Base-by-base conservation (phyloP, 2,797 vertebrate genomes). In the Halcyon leucocephala region DNA sequence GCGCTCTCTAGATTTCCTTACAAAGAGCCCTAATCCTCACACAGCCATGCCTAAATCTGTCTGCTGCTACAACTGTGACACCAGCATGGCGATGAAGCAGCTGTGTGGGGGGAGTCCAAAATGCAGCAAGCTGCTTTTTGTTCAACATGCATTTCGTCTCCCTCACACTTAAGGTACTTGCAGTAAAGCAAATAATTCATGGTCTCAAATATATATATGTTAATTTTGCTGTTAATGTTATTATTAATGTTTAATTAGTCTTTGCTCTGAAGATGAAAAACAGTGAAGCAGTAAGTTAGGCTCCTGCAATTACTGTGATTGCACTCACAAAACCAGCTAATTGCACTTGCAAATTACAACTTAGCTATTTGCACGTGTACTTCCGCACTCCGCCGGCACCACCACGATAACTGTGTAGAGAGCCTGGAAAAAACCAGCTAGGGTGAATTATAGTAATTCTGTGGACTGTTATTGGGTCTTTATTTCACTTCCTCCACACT, bases 281-380 rank as follows among this genome's bases (percentile, higher is more conserved):
- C 95, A 95, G 91, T 89, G 93, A 93, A 96, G 94, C 93, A 94
- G 92, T 82, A 94, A 92, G 94, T 96, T 97, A 96, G 90, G 95
- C 92, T 94, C 94, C 96, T 87, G 93, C 95, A 97, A 97, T 97
- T 97, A 97, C 96, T 90, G 77, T 97, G 96, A 97, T 94, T 97
- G 95, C 93, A 88, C 84, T 96, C 96, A 96, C 95, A 97, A 97
- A 97, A 96, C 95, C 95, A 90, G 95, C 93, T 97, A 97, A 97
- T 97, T 97, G 96, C 96, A 95, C 90, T 97, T 96, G 90, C 93
- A 97, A 97, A 97, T 97, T 97, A 97, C 94, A 91, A 95, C 82
- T 94, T 96, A 93, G 95, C 89, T 97, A 94, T 97, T 97, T 95
- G 95, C 91, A 97, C 96, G 89, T 96, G 93, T 88, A 96, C 77